Evolutionary conservation across 2,888 invertebrate species (phyloP).

Genomic region (Petrolisthes manimaculis): DNA sequence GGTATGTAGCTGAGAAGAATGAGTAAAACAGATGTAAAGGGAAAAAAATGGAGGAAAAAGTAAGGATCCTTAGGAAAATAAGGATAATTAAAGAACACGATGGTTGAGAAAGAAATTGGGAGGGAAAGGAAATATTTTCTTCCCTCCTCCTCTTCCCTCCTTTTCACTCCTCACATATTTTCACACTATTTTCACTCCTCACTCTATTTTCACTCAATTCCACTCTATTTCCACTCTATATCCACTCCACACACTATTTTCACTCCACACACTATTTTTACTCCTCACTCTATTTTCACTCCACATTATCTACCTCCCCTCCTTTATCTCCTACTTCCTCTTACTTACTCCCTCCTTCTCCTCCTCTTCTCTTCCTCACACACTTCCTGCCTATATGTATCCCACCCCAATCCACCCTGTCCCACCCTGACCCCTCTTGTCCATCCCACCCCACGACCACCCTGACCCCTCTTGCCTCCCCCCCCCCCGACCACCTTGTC

Average conservation of each 20-base stretch:
- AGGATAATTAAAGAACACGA: background rate
- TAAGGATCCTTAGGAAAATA: background rate
- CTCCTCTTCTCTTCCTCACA: background rate
- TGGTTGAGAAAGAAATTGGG: background rate
- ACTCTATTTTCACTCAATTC: background rate
- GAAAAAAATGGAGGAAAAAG: background rate
- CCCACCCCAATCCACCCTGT: background rate
- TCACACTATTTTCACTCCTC: background rate
- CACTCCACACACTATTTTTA: background rate
- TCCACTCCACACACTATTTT: background rate
- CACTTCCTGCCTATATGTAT: too few species aligned
- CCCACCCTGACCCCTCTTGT: background rate
- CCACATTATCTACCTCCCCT: background rate
- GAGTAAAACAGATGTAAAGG: background rate
- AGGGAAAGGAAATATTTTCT: background rate
- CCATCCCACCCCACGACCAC: background rate
- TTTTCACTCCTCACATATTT: background rate
- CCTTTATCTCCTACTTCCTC: background rate
- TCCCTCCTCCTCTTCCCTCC: background rate
- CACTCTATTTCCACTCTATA: background rate
- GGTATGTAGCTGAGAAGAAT: background rate
- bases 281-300: background rate
- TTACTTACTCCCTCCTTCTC: background rate
- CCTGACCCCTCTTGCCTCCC: background rate
- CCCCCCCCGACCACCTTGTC: background rate